These are phyloP conservation scores for Astropecten irregularis DNA, from an alignment of 53 echinoderm and acorn worm genomes.

Conservation along the genomic window DNA sequence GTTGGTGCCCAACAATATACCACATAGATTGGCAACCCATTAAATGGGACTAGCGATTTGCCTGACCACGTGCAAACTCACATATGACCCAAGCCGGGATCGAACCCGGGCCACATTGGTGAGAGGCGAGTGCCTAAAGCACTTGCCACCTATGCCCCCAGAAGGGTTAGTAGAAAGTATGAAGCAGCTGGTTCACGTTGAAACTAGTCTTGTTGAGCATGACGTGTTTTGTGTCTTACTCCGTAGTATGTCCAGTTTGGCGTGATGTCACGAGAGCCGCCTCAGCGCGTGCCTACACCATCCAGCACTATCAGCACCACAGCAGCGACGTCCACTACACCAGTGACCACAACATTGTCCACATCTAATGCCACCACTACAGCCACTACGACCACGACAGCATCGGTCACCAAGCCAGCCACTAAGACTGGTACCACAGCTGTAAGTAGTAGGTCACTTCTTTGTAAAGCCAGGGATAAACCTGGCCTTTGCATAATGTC, in stretches of 20 bases:
- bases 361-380: constrained; percentile 38
- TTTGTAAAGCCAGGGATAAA: background rate
- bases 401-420: constrained; percentile 66
- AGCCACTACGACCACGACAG: constrained; percentile 63
- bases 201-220: too few relatives aligned
- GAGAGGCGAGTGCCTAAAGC: too few relatives aligned
- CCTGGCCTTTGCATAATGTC: too few relatives aligned
- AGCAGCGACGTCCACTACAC: constrained; percentile 61
- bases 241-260: constrained; percentile 88
- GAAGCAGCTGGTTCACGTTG: too few relatives aligned
- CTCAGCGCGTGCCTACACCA: constrained; percentile 47
- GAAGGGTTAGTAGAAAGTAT: too few relatives aligned
- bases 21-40: too few relatives aligned
- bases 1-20: too few relatives aligned
- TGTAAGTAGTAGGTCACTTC: background rate
- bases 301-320: constrained; percentile 57
- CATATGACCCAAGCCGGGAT: too few relatives aligned
- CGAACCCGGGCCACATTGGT: too few relatives aligned
- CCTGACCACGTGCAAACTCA: too few relatives aligned
- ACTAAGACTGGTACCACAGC: constrained; percentile 70
- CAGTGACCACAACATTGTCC: constrained; percentile 63
- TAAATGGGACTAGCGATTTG: too few relatives aligned
- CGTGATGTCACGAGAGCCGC: constrained; percentile 85
- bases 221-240: background rate
- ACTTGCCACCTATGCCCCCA: too few relatives aligned